phyloP scores from a whole-genome alignment of 2,797 vertebrate species.

The Mormyrops attenuatus region DNA sequence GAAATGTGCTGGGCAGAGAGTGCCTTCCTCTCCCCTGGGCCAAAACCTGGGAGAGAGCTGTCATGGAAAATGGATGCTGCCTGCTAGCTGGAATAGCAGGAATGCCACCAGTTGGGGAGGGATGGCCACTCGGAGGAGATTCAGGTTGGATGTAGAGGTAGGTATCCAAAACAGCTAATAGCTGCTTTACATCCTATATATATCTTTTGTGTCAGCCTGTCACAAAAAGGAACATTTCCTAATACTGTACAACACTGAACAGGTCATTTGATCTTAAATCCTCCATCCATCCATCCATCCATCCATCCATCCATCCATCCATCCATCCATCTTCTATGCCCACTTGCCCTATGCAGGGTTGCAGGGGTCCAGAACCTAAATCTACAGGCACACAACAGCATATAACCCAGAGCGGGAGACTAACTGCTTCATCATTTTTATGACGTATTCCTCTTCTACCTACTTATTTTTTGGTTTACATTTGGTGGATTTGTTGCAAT shows the following conservation, averaged over 20 bases:
- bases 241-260: neutral
- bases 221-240: neutral
- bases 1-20: constrained; percentile 68
- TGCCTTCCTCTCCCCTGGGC: constrained; percentile 60
- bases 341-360: neutral
- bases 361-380: neutral
- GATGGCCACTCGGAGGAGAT: constrained; percentile 16
- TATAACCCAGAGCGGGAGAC: neutral
- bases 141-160: neutral
- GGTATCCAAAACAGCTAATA: neutral
- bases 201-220: neutral
- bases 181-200: neutral
- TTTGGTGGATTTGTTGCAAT: neutral
- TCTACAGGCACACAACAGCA: neutral
- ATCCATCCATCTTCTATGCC: neutral
- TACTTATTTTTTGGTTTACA: neutral
- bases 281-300: neutral
- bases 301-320: neutral
- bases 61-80: constrained; percentile 67
- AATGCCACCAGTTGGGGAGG: constrained; percentile 27
- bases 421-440: neutral
- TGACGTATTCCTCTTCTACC: neutral
- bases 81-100: constrained; percentile 53
- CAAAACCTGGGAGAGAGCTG: constrained; percentile 61
- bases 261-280: neutral